These are phyloP conservation scores for Julus scandinavius DNA, from an alignment of 2,888 invertebrate genomes.

Conservation along the genomic window DNA sequence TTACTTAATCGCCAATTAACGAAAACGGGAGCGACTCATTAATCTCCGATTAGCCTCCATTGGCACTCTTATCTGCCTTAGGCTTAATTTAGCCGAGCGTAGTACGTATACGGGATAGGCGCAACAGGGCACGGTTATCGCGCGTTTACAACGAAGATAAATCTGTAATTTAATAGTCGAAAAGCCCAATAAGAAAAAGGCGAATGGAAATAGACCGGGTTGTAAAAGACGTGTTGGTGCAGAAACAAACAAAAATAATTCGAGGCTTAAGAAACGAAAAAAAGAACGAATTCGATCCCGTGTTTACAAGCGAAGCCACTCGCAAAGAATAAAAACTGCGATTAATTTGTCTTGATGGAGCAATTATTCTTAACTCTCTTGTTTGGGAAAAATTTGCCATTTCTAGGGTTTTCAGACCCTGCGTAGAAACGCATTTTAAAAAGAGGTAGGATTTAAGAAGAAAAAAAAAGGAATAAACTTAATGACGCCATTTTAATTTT, in stretches of 20 bases:
- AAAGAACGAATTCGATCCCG: background rate
- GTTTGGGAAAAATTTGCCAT: background rate
- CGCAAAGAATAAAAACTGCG: background rate
- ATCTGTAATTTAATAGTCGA: conserved; percentile 8
- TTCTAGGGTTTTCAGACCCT: background rate
- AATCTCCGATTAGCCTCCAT: background rate
- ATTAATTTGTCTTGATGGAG: background rate
- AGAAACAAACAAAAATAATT: conserved; percentile 30
- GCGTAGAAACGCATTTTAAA: too few relatives aligned
- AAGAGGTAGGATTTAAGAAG: too few relatives aligned
- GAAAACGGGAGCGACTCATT: background rate
- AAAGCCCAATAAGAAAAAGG: background rate
- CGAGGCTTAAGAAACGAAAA: background rate
- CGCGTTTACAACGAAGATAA: background rate
- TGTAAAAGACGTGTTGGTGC: background rate
- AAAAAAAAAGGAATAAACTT: background rate
- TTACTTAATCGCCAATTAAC: background rate
- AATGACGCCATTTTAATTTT: background rate
- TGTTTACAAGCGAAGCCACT: background rate
- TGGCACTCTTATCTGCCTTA: background rate
- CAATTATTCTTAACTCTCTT: background rate
- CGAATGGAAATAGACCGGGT: conserved; percentile 8
- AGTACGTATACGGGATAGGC: too few relatives aligned
- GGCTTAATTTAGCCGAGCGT: background rate
- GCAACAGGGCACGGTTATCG: background rate